Conservation (phyloP, 2,888 invertebrate species). For the Subacronicta megacephala region DNA sequence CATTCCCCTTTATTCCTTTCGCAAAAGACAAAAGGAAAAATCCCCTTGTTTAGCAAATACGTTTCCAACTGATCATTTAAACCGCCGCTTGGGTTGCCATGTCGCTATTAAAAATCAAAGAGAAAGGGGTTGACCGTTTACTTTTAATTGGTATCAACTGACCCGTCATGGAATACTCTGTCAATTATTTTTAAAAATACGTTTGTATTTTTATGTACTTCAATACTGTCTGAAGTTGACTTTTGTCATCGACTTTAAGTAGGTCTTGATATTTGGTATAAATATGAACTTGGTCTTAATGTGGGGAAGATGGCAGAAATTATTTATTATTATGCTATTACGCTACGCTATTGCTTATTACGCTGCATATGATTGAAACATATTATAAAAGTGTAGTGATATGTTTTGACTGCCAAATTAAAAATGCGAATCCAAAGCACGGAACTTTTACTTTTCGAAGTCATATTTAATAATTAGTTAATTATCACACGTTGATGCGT, state of each 20-base stretch:
- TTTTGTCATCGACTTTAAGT: not conserved
- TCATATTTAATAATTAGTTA: no score
- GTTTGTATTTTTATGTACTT: not conserved
- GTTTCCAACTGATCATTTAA: constrained; percentile 23
- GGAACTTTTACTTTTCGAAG: no score
- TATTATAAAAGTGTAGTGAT: no score
- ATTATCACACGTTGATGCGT: no score
- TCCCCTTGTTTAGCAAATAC: constrained; percentile 13
- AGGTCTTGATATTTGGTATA: not conserved
- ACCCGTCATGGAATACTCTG: constrained; percentile 10
- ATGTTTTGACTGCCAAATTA: no score
- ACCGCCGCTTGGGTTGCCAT: constrained; percentile 14
- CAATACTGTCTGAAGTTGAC: not conserved
- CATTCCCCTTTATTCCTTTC: constrained; percentile 10
- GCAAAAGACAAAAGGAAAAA: constrained; percentile 7
- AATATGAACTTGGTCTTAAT: not conserved
- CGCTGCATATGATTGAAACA: no score
- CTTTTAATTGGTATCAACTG: constrained; percentile 18
- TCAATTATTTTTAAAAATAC: constrained; percentile 9
- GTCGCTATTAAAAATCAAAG: constrained; percentile 25
- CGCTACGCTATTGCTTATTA: no score
- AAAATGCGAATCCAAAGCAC: no score
- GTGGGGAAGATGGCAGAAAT: no score
- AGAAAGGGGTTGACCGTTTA: constrained; percentile 2
- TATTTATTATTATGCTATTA: no score